These are phyloP conservation scores for Ricordea florida DNA, from an alignment of 92 coral and sea anemone genomes.

Conservation along the genomic window DNA sequence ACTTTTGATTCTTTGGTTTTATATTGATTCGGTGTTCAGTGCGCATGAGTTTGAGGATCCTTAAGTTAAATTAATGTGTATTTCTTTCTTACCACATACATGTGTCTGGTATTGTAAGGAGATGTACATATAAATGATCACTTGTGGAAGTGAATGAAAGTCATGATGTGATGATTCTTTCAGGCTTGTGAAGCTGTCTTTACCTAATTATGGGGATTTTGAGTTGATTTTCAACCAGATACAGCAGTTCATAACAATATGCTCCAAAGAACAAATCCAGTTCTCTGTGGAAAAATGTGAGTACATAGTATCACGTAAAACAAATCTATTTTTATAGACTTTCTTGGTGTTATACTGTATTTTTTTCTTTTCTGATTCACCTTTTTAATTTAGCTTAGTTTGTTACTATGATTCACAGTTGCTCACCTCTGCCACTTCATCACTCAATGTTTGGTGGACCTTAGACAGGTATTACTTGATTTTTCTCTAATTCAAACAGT, in stretches of 20 bases:
- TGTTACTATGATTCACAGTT: conserved; percentile 64
- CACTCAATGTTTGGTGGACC: conserved; percentile 91
- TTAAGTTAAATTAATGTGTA: too few relatives aligned
- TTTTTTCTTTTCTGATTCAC: neutral
- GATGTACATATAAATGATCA: too few relatives aligned
- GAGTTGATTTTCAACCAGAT: conserved; percentile 93
- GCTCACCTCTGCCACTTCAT: conserved; percentile 94
- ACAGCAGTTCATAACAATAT: conserved; percentile 88
- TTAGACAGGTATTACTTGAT: conserved; percentile 95
- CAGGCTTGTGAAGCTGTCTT: conserved; percentile 81
- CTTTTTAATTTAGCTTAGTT: neutral
- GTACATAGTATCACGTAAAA: too few relatives aligned
- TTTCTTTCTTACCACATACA: too few relatives aligned
- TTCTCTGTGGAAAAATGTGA: conserved; percentile 85
- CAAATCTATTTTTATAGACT: too few relatives aligned
- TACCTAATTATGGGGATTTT: conserved; percentile 95
- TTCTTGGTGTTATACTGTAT: neutral
- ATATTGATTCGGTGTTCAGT: too few relatives aligned
- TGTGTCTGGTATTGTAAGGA: too few relatives aligned
- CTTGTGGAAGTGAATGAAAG: too few relatives aligned
- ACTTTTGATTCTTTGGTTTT: too few relatives aligned
- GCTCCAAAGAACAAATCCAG: conserved; percentile 94
- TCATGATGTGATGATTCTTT: neutral
- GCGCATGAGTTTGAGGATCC: too few relatives aligned
- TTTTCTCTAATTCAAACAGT: too few relatives aligned